Percentiles rank a stretch among this genome's conserved stretches.
Conservation (phyloP, 2,888 invertebrate genomes). For the Phyto melanocephala region DNA sequence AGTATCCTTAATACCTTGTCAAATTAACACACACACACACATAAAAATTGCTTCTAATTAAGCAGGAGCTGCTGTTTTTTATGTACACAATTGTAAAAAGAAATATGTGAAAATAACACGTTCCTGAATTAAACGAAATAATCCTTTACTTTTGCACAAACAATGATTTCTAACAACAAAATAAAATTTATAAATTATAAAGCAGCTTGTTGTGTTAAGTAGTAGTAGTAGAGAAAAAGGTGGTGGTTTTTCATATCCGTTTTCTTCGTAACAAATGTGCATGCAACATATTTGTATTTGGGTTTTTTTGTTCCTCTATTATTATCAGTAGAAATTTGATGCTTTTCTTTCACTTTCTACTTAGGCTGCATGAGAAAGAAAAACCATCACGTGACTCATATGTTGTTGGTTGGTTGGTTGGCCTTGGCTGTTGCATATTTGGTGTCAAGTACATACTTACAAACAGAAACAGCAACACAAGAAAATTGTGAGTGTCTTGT, state of each 20-base stretch:
- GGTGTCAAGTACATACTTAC: constrained; percentile 17
- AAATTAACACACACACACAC: neutral
- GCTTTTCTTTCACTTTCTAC: constrained; percentile 18
- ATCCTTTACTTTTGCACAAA: constrained; percentile 4
- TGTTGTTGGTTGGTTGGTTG: constrained; percentile 23
- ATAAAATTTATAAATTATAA: neutral
- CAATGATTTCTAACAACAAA: neutral
- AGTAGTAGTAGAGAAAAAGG: too few species aligned
- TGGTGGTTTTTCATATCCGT: constrained; percentile 23
- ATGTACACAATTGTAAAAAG: neutral
- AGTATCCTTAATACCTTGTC: neutral
- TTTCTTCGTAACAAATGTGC: neutral
- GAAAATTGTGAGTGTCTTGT: too few species aligned
- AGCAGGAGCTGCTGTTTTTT: neutral
- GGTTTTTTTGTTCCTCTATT: neutral
- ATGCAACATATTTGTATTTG: neutral
- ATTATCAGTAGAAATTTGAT: constrained; percentile 18
- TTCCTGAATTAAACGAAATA: neutral
- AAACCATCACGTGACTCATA: constrained; percentile 42
- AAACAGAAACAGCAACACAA: neutral
- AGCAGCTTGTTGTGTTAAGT: too few species aligned
- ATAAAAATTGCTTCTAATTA: neutral
- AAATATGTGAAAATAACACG: neutral
- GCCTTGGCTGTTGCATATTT: constrained; percentile 12
- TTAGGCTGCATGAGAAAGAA: constrained; percentile 10